These are phyloP conservation scores for Aselliscus stoliczkanus DNA, from an alignment of 2,797 vertebrate species.

Conservation along the genomic window DNA sequence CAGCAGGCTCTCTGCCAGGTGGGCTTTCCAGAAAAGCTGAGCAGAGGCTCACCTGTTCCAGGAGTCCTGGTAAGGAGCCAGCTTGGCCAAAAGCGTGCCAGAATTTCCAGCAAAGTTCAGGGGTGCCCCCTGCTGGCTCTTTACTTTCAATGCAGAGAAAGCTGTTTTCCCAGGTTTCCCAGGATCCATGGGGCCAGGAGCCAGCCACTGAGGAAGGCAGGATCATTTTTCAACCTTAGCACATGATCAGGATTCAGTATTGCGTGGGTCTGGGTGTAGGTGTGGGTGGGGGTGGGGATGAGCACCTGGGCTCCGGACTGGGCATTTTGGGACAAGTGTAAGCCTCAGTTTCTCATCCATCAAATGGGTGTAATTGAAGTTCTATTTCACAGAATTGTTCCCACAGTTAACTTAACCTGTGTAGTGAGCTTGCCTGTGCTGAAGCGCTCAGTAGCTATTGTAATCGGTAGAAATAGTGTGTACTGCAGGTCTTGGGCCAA, in stretches of 20 bases:
- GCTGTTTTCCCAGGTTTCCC: not conserved
- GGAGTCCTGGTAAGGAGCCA: not conserved
- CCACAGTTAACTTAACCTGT: too few relatives aligned
- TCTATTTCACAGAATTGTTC: not conserved
- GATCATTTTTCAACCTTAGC: not conserved
- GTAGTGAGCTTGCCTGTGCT: not conserved
- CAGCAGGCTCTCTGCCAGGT: not conserved
- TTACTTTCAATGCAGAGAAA: not conserved
- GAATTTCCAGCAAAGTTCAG: not conserved
- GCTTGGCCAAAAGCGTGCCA: not conserved
- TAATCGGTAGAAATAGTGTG: not conserved
- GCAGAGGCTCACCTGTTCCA: not conserved
- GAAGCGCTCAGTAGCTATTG: accelerated
- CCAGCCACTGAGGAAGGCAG: not conserved
- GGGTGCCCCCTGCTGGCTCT: constrained; percentile 71
- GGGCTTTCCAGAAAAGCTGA: not conserved
- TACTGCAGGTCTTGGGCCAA: not conserved
- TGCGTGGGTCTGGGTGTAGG: too few relatives aligned
- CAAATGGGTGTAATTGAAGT: not conserved
- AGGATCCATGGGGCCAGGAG: accelerated
- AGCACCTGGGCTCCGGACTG: not conserved
- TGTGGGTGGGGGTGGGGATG: too few relatives aligned
- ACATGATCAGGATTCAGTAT: not conserved
- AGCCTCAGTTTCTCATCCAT: not conserved
- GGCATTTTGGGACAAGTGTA: not conserved